Conservation (phyloP, 2,113 vertebrate genomes). For the Caranx melampygus region DNA sequence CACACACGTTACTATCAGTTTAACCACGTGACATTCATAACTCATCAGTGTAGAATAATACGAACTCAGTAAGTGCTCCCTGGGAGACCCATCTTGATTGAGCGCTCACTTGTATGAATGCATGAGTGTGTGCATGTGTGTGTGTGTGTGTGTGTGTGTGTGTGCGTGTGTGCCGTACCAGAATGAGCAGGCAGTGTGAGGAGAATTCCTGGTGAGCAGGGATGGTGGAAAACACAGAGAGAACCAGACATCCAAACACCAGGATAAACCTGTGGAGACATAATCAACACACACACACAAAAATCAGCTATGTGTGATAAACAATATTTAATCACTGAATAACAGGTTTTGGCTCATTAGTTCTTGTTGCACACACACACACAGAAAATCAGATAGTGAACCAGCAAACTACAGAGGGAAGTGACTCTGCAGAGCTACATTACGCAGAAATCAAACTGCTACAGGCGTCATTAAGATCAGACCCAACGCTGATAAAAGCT, state of each 20-base stretch:
- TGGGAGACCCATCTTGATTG: not conserved
- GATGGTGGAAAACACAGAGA: conserved; percentile 98
- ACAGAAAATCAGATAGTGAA: not conserved
- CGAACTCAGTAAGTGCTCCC: not conserved
- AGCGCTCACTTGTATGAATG: not conserved
- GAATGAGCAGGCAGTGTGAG: conserved; percentile 96
- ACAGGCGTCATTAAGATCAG: not conserved
- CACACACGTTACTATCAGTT: not conserved
- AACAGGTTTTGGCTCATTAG: conserved; percentile 9
- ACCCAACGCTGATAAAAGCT: not conserved
- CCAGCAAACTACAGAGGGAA: not conserved
- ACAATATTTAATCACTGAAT: conserved; percentile 2
- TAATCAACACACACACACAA: conserved; percentile 11
- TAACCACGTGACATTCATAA: conserved; percentile 5
- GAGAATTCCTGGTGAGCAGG: conserved; percentile 94
- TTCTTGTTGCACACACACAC: not conserved
- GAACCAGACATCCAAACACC: conserved; percentile 98
- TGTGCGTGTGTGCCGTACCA: conserved; percentile 87
- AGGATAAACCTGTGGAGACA: conserved; percentile 93
- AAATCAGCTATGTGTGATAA: not conserved
- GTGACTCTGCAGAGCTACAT: conserved; percentile 4
- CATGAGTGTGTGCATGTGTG: conserved; percentile 4
- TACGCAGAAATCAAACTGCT: not conserved
- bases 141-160: conserved; percentile 15
- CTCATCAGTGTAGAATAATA: not conserved